Conservation (phyloP, 2,113 vertebrate species). For the Leucosticte australis region DNA sequence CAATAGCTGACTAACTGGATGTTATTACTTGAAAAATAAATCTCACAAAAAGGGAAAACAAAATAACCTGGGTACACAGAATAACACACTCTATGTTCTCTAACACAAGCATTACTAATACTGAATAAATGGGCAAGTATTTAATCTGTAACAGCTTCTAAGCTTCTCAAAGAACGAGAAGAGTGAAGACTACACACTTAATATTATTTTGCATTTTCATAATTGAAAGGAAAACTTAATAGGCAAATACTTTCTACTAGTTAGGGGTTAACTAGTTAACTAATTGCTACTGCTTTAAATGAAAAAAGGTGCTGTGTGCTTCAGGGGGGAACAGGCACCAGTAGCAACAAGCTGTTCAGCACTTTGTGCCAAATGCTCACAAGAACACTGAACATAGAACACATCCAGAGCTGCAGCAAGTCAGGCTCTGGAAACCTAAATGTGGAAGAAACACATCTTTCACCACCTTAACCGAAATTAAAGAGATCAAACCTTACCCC, state of each 20-base stretch:
- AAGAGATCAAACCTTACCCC: neutral
- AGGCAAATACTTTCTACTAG: neutral
- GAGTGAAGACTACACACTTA: neutral
- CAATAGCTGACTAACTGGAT: conserved; percentile 24
- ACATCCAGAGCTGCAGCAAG: neutral
- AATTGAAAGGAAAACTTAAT: neutral
- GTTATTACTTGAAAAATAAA: conserved; percentile 2
- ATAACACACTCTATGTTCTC: neutral
- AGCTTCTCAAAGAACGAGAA: neutral
- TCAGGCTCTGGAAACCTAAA: neutral
- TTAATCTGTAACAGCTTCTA: neutral
- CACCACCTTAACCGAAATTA: neutral
- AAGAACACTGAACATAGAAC: neutral
- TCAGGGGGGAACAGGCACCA: conserved; percentile 4
- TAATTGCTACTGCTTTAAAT: conserved; percentile 34
- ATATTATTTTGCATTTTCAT: neutral
- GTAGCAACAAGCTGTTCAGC: conserved; percentile 36
- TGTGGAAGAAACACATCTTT: neutral
- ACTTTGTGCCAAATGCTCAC: conserved; percentile 12
- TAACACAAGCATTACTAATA: neutral
- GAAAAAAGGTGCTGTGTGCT: neutral
- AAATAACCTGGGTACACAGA: neutral
- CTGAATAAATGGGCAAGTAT: neutral
- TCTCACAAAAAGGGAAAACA: neutral
- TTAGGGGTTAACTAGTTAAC: neutral